Base-by-base conservation (phyloP, 2,888 invertebrate genomes). In the Oscheius sp. region DNA sequence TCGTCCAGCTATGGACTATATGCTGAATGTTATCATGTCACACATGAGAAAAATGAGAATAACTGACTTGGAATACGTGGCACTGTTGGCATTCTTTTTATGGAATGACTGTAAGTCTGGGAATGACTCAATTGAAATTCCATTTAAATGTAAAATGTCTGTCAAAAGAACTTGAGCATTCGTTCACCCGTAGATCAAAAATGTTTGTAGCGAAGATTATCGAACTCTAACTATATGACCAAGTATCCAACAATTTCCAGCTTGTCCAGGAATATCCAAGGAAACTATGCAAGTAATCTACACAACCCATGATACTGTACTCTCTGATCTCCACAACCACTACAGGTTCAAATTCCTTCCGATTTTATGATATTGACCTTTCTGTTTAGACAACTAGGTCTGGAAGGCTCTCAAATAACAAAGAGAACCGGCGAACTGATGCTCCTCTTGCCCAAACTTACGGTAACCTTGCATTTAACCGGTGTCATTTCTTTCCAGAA, bases 371-470 rank as follows among this genome's bases (percentile, higher is more conserved):
- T 35, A 6, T 6, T 35, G 35, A 9, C 35, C 35, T 35, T 35
- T 35, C 35, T 35, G 75, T 77, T 29, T 72, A 79, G 80, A 59
- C 53, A 46, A 9, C 56, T 49, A 21, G 84, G 84, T 12, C 71
- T 82, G 16, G 69, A 75, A 16, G 76, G 75, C 13, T 59, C 73
- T 5, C 77, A 79, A 52, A 77, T 85, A n/a, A 82, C 82, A 2
- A 64, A 82, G 16, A 82, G 84, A 46, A 77, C 80, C 21, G 86
- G 85, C 12, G 76, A 80, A 43, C 69, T 86, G 18, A 77, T 86
- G 59, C 72, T 86, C 25, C 45, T 86, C 18, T 78, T 86, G 52
- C 86, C 86, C 0, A 86, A 87, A 72, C 73, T 86, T n/a, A 84
- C 86, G 72, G 86, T 85, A 35, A 53, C 76, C 43, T 23, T 41